These are phyloP conservation scores for Phalloptychus januarius DNA, from an alignment of 2,797 vertebrate genomes.

Conservation along the genomic window DNA sequence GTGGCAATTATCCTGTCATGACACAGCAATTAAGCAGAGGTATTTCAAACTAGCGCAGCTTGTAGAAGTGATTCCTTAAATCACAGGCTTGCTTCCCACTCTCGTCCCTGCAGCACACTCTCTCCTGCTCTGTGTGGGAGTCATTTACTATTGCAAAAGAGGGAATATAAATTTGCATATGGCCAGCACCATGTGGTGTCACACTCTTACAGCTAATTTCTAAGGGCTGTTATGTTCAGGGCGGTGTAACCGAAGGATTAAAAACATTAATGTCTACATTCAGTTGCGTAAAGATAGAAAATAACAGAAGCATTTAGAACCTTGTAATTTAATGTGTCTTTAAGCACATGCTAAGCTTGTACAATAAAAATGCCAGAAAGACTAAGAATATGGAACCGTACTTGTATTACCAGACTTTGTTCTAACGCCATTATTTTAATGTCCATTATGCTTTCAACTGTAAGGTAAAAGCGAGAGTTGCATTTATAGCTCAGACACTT, in stretches of 20 bases:
- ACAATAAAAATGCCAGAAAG: not conserved
- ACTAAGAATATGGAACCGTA: not conserved
- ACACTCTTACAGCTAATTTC: constrained; percentile 23
- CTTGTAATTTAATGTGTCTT: not conserved
- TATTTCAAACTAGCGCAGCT: constrained; percentile 59
- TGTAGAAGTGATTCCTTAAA: constrained; percentile 50
- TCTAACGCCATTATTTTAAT: not conserved
- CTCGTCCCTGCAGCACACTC: constrained; percentile 38
- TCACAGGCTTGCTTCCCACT: constrained; percentile 57
- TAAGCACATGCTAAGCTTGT: not conserved
- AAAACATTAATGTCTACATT: constrained; percentile 8
- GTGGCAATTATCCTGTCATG: constrained; percentile 64
- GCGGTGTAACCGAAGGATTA: constrained; percentile 13
- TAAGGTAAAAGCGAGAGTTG: not conserved
- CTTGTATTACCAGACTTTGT: not conserved
- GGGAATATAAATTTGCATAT: constrained; percentile 53
- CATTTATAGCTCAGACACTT: not conserved
- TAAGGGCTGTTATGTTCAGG: constrained; percentile 28
- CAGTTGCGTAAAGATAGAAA: not conserved
- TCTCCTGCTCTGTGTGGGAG: constrained; percentile 41
- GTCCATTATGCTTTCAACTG: not conserved
- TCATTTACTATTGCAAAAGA: constrained; percentile 46
- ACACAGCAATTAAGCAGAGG: constrained; percentile 63
- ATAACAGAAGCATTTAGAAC: not conserved
- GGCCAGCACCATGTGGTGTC: constrained; percentile 38